These are phyloP conservation scores for Carettochelys insculpta DNA, from an alignment of 2,113 vertebrate genomes.

Conservation along the genomic window DNA sequence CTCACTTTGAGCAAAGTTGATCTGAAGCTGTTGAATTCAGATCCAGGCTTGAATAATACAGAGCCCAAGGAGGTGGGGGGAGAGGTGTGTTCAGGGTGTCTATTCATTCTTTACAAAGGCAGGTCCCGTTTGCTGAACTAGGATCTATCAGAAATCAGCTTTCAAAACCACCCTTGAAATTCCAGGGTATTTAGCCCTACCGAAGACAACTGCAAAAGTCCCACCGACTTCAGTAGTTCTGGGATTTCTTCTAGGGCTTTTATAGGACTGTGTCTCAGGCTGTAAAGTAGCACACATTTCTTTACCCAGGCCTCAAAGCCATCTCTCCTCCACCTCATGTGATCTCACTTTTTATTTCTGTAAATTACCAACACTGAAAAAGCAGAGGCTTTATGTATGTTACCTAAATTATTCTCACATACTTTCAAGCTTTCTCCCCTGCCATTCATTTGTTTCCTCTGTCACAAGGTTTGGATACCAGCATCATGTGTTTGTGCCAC, in stretches of 20 bases:
- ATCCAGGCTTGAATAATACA: background rate
- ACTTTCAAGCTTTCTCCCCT: conserved; percentile 9
- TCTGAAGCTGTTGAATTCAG: background rate
- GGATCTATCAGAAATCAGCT: background rate
- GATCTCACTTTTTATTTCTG: background rate
- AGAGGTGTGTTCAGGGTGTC: background rate
- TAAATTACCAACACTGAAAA: conserved; percentile 1
- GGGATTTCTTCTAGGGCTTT: background rate
- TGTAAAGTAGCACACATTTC: background rate
- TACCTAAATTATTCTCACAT: background rate
- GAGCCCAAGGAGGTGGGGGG: background rate
- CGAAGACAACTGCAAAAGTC: background rate
- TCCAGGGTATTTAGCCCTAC: background rate
- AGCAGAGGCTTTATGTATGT: conserved; percentile 5
- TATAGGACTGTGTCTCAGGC: background rate
- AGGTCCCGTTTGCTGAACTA: background rate
- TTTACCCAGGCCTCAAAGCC: background rate
- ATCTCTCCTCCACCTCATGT: background rate
- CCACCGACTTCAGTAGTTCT: background rate
- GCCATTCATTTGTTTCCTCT: background rate
- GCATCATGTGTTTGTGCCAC: background rate
- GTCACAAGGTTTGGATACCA: conserved; percentile 20
- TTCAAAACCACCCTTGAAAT: background rate
- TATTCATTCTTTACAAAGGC: background rate
- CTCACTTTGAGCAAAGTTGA: background rate